Conservation (phyloP, 2,113 vertebrate genomes). For the Azemiops feae region DNA sequence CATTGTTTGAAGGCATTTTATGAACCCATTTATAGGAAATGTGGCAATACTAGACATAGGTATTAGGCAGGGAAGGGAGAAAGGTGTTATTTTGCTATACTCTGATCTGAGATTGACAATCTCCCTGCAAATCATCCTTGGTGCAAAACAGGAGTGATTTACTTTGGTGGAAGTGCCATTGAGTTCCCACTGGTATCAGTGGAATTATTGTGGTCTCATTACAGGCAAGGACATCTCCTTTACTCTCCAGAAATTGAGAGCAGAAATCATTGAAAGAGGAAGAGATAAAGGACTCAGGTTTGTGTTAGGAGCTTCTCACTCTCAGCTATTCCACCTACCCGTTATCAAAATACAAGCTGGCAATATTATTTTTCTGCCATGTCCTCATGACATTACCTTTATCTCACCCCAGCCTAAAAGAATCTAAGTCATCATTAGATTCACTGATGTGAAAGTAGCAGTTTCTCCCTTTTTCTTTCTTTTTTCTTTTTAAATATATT, state of each 20-base stretch:
- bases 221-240: not conserved
- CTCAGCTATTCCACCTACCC: not conserved
- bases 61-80: slow-evolving; percentile 7
- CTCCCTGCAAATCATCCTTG: slow-evolving; percentile 31
- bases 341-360: not conserved
- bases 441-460: not conserved
- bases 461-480: not conserved
- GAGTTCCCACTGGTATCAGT: not conserved
- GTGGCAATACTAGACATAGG: slow-evolving; percentile 14
- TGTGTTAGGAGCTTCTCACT: not conserved
- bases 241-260: slow-evolving; percentile 35
- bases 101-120: slow-evolving; percentile 46
- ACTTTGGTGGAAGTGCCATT: slow-evolving; percentile 26
- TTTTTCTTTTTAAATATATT: no score
- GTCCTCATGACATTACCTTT: not conserved
- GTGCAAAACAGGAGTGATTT: slow-evolving; percentile 11
- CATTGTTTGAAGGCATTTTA: slow-evolving; percentile 43
- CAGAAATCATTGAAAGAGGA: slow-evolving; percentile 37
- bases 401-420: not conserved
- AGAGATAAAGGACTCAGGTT: not conserved
- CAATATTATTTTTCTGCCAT: not conserved
- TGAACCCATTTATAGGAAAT: slow-evolving; percentile 48
- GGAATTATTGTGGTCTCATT: slow-evolving; percentile 24
- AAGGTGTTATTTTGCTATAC: slow-evolving; percentile 33
- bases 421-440: not conserved